Conservation (phyloP, 2,113 vertebrate genomes). For the Ardeotis arabs region DNA sequence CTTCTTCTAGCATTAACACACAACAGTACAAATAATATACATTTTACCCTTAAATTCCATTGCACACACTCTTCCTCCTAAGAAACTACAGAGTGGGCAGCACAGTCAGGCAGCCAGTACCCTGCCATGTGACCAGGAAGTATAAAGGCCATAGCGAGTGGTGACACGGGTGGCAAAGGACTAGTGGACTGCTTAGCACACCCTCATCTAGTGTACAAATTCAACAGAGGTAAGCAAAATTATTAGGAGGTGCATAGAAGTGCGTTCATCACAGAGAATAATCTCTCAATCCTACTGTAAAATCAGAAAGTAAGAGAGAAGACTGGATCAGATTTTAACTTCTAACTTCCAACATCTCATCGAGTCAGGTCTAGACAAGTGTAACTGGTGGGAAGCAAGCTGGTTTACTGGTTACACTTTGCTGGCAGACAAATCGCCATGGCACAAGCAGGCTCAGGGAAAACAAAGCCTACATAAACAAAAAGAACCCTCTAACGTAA, state of each 20-base stretch:
- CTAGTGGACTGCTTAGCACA: background rate
- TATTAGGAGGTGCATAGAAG: background rate
- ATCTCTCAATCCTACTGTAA: background rate
- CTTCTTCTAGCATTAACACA: background rate
- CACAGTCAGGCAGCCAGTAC: rapidly evolving
- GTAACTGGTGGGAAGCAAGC: background rate
- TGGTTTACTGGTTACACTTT: background rate
- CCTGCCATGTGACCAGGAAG: background rate
- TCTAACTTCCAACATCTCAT: background rate
- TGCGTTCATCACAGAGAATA: background rate
- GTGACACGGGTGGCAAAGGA: background rate
- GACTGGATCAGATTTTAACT: background rate
- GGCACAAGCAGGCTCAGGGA: background rate
- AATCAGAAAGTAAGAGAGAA: background rate
- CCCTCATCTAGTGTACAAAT: background rate
- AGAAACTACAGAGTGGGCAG: background rate
- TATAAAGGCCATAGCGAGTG: background rate
- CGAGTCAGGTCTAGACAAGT: background rate
- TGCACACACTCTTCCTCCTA: background rate
- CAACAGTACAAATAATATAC: background rate
- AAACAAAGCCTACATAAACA: background rate
- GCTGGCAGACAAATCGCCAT: background rate
- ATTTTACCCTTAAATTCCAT: background rate
- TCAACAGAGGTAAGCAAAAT: background rate
- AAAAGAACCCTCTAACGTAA: background rate